These are phyloP conservation scores for Drosophila anceps DNA, from an alignment of 2,888 invertebrate species.

Conservation along the genomic window DNA sequence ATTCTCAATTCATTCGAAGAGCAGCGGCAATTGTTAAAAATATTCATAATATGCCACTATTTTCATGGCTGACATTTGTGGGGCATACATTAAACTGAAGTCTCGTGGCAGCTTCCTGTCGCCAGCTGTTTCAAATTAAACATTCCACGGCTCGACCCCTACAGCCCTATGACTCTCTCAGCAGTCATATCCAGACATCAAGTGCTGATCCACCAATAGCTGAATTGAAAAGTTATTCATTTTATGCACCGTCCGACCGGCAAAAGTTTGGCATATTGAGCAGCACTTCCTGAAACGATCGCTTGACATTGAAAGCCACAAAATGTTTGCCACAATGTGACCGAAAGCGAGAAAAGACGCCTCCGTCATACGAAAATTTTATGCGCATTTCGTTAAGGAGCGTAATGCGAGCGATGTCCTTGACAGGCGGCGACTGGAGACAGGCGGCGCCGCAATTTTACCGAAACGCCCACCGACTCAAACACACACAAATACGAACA, in stretches of 20 bases:
- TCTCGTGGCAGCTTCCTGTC: constrained; percentile 53
- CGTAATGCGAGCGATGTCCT: constrained; percentile 58
- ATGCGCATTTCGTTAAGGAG: constrained; percentile 67
- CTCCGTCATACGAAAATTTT: constrained; percentile 43
- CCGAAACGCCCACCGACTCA: constrained; percentile 22
- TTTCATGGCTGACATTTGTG: constrained; percentile 35
- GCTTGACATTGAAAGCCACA: constrained; percentile 65
- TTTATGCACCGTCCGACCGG: constrained; percentile 47
- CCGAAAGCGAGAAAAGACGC: constrained; percentile 26
- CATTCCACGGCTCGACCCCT: constrained; percentile 27
- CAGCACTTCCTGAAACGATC: constrained; percentile 56
- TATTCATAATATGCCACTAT: constrained; percentile 52
- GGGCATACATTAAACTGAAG: constrained; percentile 59
- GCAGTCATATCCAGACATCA: constrained; percentile 24
- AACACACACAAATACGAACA: not conserved
- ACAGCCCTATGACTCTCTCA: not conserved
- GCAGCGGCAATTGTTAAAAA: constrained; percentile 10
- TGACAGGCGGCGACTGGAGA: constrained; percentile 65
- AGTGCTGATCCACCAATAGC: constrained; percentile 65
- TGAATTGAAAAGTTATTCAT: constrained; percentile 62
- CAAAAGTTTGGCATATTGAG: constrained; percentile 47
- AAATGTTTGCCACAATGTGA: constrained; percentile 61
- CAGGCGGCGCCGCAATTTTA: constrained; percentile 68
- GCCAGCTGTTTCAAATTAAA: constrained; percentile 49
- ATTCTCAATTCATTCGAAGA: constrained; percentile 1